phyloP scores from a whole-genome alignment of 23 tunicate species.

The Halocynthia aurantium region DNA sequence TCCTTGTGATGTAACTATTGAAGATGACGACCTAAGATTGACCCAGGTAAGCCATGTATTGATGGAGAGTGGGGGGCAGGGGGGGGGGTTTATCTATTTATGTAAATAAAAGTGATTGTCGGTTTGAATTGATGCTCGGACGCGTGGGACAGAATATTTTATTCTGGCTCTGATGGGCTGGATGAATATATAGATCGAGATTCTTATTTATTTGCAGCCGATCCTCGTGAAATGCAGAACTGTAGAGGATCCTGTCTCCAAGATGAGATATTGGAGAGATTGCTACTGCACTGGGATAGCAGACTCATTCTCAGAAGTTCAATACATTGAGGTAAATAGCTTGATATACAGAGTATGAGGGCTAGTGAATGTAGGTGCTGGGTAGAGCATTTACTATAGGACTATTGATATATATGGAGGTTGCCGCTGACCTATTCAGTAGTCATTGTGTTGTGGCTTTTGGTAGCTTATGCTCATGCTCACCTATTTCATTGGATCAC shows the following conservation, averaged over 20 bases:
- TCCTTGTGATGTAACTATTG: neutral
- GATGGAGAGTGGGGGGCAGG: too few relatives aligned
- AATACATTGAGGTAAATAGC: conserved; percentile 52
- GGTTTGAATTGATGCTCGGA: too few relatives aligned
- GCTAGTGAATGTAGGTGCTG: too few relatives aligned
- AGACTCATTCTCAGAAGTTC: conserved; percentile 14
- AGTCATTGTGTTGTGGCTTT: too few relatives aligned
- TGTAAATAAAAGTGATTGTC: neutral
- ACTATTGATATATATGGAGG: too few relatives aligned
- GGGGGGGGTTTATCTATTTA: too few relatives aligned
- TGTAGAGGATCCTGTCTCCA: neutral
- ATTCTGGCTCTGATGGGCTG: too few relatives aligned
- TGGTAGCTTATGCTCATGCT: too few relatives aligned
- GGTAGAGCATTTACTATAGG: too few relatives aligned
- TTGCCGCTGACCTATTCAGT: too few relatives aligned
- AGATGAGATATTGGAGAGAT: neutral
- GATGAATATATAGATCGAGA: neutral
- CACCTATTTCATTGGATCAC: too few relatives aligned
- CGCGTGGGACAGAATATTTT: too few relatives aligned
- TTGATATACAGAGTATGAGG: neutral
- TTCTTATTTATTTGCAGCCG: conserved; percentile 15
- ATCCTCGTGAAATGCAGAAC: conserved; percentile 14
- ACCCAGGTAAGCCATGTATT: neutral
- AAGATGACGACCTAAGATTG: conserved; percentile 12
- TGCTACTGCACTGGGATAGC: neutral